Evolutionary conservation across 2,113 vertebrate genomes (phyloP), one percentile per base, ranked within the genome.

Genomic region (Arvicanthis niloticus): DNA sequence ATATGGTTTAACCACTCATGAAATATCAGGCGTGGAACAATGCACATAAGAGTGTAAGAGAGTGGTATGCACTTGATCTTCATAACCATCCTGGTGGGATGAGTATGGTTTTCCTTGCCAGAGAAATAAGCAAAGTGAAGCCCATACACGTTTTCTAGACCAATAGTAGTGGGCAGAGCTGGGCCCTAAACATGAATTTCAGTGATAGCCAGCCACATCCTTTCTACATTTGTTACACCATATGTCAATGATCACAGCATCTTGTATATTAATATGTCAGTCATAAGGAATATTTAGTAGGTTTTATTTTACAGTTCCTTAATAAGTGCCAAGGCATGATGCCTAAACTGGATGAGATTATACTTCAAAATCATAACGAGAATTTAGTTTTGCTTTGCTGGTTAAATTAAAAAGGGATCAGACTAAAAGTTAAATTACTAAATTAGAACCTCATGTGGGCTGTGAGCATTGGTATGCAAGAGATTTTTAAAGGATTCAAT

Each of bases 331-430:
- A 84, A 51, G 77, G 58, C 60, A 70, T 84, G 34, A 48, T 34
- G 13, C 89, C 31, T 84, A 89, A 96, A 91, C 21, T 73, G 65
- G 40, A 58, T 73, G 67, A 34, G 37, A 13, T 93, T 93, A 60
- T 51, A 48, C 10, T 89, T 62, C 91, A 88, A 95, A 95, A 96
- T 95, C 13, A 72, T 76, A 8, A 53, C 80, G 89, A 80, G 93
- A 96, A 42, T 21, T 21, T 95, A 15, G 17, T 51, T 88, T 93
- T 84, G 58, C 88, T 89, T 93, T 78, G 89, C 92, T 75, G 53
- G 75, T 84, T 13, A 96, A 91, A 24, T 88, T 93, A 78, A 89
- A 93, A n/a, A 96, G 65, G 89, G 91, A 72, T 56, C 56, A 51
- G 26, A 89, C 51, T 80, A n/a, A 60, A 94, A 94, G 91, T 89